Conservation (phyloP, 2,113 vertebrate species). For the Cervus canadensis region DNA sequence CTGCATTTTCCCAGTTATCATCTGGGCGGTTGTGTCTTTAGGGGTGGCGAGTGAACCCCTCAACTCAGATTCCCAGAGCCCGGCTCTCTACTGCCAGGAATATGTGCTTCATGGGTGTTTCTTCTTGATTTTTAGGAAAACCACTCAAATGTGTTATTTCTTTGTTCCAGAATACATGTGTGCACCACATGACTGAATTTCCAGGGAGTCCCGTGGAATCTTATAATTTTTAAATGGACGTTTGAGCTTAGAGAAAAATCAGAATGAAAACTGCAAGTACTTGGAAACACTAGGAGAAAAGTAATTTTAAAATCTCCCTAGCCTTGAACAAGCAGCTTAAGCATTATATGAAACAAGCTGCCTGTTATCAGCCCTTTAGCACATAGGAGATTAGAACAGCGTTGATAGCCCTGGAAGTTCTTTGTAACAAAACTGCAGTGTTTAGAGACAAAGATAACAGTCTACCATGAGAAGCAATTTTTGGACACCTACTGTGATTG, state of each 20-base stretch:
- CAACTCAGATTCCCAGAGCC: not conserved
- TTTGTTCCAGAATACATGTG: not conserved
- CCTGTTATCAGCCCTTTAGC: not conserved
- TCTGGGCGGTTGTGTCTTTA: not conserved
- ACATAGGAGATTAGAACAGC: not conserved
- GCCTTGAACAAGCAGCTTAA: not conserved
- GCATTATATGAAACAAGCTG: not conserved
- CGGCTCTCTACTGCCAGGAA: not conserved
- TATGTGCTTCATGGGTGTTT: rapidly evolving
- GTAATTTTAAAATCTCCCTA: not conserved
- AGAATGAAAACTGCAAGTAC: conserved; percentile 2
- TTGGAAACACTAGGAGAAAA: not conserved
- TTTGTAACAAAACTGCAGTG: conserved; percentile 24
- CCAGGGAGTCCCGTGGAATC: not conserved
- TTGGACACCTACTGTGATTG: conserved; percentile 28
- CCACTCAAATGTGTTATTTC: not conserved
- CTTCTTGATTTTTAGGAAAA: not conserved
- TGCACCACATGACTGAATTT: not conserved
- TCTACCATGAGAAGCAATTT: conserved; percentile 4
- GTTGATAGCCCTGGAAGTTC: not conserved
- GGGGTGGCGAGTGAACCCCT: not conserved
- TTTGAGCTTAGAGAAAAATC: not conserved
- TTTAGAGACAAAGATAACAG: conserved; percentile 34
- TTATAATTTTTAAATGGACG: not conserved
- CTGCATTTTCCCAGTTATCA: not conserved